A percentile compares a stretch with the other conserved stretches of the same genome.
These are phyloP conservation scores for Cossypha dichroa DNA, from an alignment of 2,797 vertebrate species.

Conservation along the genomic window DNA sequence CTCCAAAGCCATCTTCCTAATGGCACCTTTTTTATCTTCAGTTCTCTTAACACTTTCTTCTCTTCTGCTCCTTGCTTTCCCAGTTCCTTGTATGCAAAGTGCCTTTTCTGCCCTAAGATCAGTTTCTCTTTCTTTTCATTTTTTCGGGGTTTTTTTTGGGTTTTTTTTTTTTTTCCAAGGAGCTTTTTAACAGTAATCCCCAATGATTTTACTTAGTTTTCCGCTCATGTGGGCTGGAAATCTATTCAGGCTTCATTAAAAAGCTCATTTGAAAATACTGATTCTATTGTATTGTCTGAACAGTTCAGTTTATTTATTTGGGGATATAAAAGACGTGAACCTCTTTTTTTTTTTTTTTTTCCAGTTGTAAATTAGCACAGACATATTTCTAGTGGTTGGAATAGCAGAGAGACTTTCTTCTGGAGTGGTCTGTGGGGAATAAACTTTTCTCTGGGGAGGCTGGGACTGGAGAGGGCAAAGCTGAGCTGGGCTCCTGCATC, in stretches of 20 bases:
- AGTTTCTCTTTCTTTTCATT: neutral
- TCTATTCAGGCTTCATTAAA: neutral
- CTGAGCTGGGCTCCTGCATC: neutral
- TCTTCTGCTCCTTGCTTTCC: neutral
- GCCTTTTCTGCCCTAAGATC: neutral
- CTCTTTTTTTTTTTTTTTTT: neutral
- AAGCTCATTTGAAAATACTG: neutral
- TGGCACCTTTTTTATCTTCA: neutral
- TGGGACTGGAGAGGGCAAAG: neutral
- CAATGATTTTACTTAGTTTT: conserved; percentile 12
- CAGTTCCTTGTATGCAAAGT: neutral
- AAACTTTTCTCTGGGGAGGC: neutral
- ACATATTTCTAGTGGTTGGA: neutral
- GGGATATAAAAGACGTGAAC: neutral
- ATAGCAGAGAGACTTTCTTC: neutral
- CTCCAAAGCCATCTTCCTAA: neutral
- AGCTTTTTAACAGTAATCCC: neutral
- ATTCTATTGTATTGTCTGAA: neutral
- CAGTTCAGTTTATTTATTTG: neutral
- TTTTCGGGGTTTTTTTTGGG: too few relatives aligned
- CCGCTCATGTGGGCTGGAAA: neutral
- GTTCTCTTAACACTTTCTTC: neutral
- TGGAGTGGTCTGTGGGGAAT: neutral
- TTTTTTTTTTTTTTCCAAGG: neutral
- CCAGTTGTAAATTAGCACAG: neutral